These are phyloP conservation scores for Dicaeum eximium DNA, from an alignment of 2,113 vertebrate species.

Conservation along the genomic window DNA sequence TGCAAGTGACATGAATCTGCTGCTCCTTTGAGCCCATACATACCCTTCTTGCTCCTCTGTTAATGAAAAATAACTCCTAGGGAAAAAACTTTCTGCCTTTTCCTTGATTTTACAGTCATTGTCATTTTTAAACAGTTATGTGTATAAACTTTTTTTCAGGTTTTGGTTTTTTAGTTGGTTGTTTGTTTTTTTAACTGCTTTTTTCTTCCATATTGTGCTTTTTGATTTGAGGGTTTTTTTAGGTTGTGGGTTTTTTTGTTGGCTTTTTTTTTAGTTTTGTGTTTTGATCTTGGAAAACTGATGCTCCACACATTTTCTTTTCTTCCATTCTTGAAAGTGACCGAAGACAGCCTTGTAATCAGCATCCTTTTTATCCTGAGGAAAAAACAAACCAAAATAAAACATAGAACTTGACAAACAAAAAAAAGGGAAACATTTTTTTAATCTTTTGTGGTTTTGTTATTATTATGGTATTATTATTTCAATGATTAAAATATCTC, in stretches of 20 bases:
- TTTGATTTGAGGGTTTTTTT: neutral
- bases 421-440: constrained; percentile 20
- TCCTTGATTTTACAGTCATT: constrained; percentile 21
- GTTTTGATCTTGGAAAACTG: constrained; percentile 63
- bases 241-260: neutral
- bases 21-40: neutral
- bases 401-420: neutral
- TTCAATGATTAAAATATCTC: constrained; percentile 70
- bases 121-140: constrained; percentile 47
- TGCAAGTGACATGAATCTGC: constrained; percentile 16
- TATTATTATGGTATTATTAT: constrained; percentile 69
- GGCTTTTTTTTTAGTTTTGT: neutral
- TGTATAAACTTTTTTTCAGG: constrained; percentile 38
- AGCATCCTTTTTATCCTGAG: constrained; percentile 65
- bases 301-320: constrained; percentile 62
- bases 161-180: neutral
- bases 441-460: constrained; percentile 52
- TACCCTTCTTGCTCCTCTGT: constrained; percentile 1
- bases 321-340: constrained; percentile 62
- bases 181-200: neutral
- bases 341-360: constrained; percentile 65
- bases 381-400: neutral
- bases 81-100: constrained; percentile 9
- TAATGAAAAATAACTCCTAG: neutral
- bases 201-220: constrained; percentile 15